These are phyloP conservation scores for Prunella himalayana DNA, from an alignment of 2,113 vertebrate genomes.

Conservation along the genomic window DNA sequence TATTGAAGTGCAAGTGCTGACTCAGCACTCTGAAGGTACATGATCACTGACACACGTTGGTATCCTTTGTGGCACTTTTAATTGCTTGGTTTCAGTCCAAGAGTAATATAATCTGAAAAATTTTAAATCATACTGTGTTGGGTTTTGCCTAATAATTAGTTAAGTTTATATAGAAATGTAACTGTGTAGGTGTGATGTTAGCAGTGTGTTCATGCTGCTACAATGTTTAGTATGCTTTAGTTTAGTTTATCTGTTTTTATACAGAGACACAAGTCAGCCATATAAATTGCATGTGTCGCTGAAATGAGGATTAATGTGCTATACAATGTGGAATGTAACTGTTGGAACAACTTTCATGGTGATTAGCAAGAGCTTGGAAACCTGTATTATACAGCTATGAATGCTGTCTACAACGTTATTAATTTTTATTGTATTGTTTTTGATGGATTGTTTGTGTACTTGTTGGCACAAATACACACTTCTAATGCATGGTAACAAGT, in stretches of 20 bases:
- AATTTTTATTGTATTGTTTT: background rate
- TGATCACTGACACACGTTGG: accelerated
- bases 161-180: background rate
- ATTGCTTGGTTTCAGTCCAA: background rate
- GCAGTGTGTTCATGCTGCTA: background rate
- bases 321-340: background rate
- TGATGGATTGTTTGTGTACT: background rate
- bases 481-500: background rate
- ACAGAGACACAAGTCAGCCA: background rate
- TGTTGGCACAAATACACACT: background rate
- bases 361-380: background rate
- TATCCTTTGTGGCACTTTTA: background rate
- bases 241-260: background rate
- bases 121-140: background rate
- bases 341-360: background rate
- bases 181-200: background rate
- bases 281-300: background rate
- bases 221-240: background rate
- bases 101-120: accelerated
- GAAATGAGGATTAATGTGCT: background rate
- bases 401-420: background rate
- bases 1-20: background rate
- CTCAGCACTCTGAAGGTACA: background rate
- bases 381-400: background rate
- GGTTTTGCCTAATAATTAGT: background rate